phyloP scores from a whole-genome alignment of 2,797 vertebrate genomes.

The Limosa lapponica region DNA sequence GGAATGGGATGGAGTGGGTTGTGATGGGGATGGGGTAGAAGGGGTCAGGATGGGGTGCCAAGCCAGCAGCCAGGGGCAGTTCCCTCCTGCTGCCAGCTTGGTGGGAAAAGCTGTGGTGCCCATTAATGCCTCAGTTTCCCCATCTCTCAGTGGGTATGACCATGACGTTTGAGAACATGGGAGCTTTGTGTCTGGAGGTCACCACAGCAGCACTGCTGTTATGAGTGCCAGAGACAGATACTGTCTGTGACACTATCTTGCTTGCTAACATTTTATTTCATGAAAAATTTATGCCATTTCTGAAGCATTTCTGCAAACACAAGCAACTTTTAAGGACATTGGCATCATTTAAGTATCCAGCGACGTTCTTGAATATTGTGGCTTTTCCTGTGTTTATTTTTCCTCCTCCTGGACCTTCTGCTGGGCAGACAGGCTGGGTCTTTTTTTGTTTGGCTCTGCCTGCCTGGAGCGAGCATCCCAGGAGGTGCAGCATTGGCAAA shows the following conservation, averaged over 20 bases:
- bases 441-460: not conserved
- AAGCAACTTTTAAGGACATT: not conserved
- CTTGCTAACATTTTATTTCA: not conserved
- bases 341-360: not conserved
- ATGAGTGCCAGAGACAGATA: not conserved
- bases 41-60: not conserved
- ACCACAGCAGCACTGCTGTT: not conserved
- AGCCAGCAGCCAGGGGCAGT: not conserved
- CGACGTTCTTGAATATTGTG: not conserved
- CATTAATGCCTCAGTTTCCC: not conserved
- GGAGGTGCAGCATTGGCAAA: not conserved
- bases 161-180: not conserved
- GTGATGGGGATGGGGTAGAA: not conserved
- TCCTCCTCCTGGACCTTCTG: not conserved
- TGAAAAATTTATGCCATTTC: not conserved
- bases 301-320: not conserved
- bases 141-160: not conserved
- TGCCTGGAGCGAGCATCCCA: not conserved
- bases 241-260: not conserved
- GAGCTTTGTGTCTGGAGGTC: not conserved
- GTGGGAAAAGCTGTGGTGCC: not conserved
- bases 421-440: not conserved
- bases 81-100: not conserved
- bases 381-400: conserved; percentile 41
- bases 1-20: not conserved